These are phyloP conservation scores for Hippolais icterina DNA, from an alignment of 2,113 vertebrate species.

Conservation along the genomic window DNA sequence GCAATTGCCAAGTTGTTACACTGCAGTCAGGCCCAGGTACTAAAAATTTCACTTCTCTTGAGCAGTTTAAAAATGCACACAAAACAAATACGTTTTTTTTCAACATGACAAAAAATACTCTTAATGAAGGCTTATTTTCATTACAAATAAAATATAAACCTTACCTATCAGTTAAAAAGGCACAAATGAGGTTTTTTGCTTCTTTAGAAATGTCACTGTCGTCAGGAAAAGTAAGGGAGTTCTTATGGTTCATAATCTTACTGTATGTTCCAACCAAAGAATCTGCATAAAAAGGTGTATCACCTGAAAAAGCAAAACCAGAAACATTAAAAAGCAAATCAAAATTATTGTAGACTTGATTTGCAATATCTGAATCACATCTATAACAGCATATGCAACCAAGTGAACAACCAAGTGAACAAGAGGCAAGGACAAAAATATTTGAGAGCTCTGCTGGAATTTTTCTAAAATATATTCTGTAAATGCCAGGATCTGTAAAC, in stretches of 20 bases:
- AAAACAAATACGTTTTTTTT: background rate
- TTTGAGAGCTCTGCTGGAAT: background rate
- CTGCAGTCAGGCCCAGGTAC: background rate
- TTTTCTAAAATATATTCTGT: background rate
- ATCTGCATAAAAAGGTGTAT: constrained; percentile 98
- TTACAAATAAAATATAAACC: background rate
- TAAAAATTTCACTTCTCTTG: background rate
- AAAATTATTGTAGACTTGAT: background rate
- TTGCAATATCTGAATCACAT: background rate
- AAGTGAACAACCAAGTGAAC: background rate
- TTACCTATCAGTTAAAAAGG: constrained; percentile 98
- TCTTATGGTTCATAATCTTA: constrained; percentile 99
- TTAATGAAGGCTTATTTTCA: background rate
- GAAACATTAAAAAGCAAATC: background rate
- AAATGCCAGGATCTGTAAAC: background rate
- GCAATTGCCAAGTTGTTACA: background rate
- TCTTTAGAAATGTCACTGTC: constrained; percentile 98
- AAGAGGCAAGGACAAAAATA: background rate
- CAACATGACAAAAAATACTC: background rate
- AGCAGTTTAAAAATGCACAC: background rate
- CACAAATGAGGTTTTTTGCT: constrained; percentile 98
- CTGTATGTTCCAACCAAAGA: constrained; percentile 98
- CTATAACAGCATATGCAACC: background rate
- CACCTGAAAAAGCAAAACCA: constrained; percentile 77
- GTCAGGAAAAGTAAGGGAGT: constrained; percentile 95